Evolutionary conservation across 2,797 vertebrate species (phyloP).

Genomic region (Gorsachius magnificus): DNA sequence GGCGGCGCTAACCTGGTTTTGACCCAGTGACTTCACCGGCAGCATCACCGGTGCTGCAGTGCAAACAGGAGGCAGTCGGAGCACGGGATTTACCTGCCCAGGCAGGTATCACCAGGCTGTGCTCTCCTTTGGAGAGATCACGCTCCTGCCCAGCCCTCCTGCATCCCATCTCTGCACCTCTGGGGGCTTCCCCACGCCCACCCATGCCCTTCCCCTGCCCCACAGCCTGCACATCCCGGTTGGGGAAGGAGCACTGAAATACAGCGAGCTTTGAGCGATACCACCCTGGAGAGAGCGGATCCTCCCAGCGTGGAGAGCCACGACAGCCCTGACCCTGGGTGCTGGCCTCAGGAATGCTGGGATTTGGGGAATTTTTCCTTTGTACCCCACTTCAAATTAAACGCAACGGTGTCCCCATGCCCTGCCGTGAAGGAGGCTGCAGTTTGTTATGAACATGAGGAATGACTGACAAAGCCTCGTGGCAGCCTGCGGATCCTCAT

Average conservation of each 20-base stretch:
- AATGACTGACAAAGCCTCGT: not conserved
- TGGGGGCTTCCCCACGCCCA: accelerated
- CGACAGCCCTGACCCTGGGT: not conserved
- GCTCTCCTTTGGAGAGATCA: constrained; percentile 57
- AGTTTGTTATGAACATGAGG: constrained; percentile 2
- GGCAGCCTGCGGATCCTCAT: not conserved
- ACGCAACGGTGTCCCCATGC: not conserved
- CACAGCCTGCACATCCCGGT: accelerated
- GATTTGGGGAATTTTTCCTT: not conserved
- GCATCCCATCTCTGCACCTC: not conserved
- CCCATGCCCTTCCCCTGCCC: not conserved
- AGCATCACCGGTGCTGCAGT: not conserved
- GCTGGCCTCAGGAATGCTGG: accelerated
- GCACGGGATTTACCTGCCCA: constrained; percentile 27
- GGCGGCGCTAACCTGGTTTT: constrained; percentile 25
- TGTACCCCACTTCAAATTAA: not conserved
- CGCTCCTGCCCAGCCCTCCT: not conserved
- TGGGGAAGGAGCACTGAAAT: accelerated
- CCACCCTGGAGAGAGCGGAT: not conserved
- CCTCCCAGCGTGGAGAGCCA: not conserved
- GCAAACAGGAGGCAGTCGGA: constrained; percentile 40
- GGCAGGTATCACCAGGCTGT: constrained; percentile 47
- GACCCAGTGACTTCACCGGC: constrained; percentile 18
- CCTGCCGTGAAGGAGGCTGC: constrained; percentile 27
- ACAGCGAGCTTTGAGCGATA: not conserved